Conservation (phyloP, 2,113 vertebrate species). For the Neolamprologus sp. region DNA sequence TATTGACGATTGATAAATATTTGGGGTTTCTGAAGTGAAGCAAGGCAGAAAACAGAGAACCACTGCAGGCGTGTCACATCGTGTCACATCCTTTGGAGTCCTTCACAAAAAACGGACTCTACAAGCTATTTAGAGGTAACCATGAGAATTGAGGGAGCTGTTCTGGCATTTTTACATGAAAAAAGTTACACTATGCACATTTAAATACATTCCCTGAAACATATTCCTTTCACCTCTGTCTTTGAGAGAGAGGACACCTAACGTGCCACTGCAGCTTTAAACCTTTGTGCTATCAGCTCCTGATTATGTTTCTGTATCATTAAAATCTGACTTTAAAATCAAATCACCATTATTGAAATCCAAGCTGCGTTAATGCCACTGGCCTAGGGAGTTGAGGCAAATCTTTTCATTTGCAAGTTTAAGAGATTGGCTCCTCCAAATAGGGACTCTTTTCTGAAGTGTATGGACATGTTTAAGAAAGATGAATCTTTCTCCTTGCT, state of each 20-base stretch:
- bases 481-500: not conserved
- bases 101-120: not conserved
- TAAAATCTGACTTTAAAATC: not conserved
- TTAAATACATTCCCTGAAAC: not conserved
- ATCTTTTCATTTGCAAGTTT: not conserved
- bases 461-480: not conserved
- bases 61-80: not conserved
- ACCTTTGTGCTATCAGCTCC: not conserved
- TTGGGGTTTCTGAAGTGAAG: not conserved
- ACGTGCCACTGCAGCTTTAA: not conserved
- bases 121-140: not conserved
- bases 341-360: not conserved
- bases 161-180: not conserved
- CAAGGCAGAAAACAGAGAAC: not conserved
- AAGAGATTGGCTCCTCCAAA: not conserved
- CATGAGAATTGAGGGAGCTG: not conserved
- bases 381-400: not conserved
- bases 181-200: not conserved
- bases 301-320: not conserved
- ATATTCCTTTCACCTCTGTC: not conserved
- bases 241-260: not conserved
- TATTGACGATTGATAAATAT: not conserved
- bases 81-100: not conserved
- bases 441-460: not conserved
- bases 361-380: not conserved